Evolutionary conservation across 2,113 vertebrate genomes (phyloP).

Genomic region (Eonycteris spelaea): DNA sequence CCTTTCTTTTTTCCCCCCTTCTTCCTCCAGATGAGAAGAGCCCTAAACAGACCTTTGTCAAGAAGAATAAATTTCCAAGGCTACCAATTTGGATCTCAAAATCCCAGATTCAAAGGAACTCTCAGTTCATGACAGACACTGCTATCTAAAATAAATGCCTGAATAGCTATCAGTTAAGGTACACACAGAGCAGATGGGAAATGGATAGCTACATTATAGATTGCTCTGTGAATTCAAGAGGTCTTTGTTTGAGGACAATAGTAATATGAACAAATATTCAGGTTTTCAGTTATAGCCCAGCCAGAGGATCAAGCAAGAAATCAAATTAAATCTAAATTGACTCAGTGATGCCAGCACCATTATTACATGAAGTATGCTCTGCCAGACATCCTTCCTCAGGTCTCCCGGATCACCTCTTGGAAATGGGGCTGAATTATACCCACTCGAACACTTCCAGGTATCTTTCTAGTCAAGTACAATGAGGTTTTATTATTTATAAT

Average conservation of each 20-base stretch:
- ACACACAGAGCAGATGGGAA: constrained; percentile 46
- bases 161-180: constrained; percentile 57
- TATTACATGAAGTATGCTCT: neutral
- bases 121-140: constrained; percentile 26
- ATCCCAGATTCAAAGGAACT: constrained; percentile 64
- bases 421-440: neutral
- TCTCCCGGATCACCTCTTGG: neutral
- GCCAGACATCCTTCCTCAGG: neutral
- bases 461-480: constrained; percentile 4
- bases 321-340: constrained; percentile 65
- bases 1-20: constrained; percentile 27
- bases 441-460: neutral
- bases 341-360: neutral
- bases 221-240: constrained; percentile 51
- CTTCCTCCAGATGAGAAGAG: constrained; percentile 65
- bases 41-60: constrained; percentile 55
- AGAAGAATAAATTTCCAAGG: constrained; percentile 66
- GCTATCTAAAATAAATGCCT: constrained; percentile 64
- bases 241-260: constrained; percentile 73
- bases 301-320: constrained; percentile 48
- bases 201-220: constrained; percentile 39
- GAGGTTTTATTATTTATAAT: constrained; percentile 21
- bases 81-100: constrained; percentile 72
- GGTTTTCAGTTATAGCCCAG: constrained; percentile 52
- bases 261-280: constrained; percentile 56